Percentiles rank a stretch among this genome's conserved stretches.
Conservation (phyloP, 2,113 vertebrate genomes). For the Salvelinus sp. region DNA sequence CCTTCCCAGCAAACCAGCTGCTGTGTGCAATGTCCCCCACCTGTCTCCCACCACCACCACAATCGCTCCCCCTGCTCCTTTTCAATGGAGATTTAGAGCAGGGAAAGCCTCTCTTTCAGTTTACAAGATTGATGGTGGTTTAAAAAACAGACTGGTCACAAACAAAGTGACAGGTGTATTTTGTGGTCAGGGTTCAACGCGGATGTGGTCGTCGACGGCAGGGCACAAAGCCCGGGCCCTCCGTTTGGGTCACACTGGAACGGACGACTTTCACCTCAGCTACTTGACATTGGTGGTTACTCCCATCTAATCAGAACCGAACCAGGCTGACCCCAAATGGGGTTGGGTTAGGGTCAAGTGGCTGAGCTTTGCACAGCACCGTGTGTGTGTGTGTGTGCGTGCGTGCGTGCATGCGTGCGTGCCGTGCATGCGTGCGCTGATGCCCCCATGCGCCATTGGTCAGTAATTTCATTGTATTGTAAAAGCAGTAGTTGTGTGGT, state of each 20-base stretch:
- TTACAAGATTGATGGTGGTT: neutral
- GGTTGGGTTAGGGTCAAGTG: neutral
- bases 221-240: no score
- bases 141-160: neutral
- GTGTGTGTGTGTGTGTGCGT: no score
- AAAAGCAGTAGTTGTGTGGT: no score
- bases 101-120: neutral
- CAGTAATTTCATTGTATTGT: no score
- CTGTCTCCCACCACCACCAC: conserved; percentile 16
- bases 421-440: neutral
- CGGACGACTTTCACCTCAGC: no score
- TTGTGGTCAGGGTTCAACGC: neutral
- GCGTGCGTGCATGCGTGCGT: neutral
- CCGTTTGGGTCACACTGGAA: no score
- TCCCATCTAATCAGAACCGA: neutral
- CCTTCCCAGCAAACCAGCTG: conserved; percentile 52
- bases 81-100: neutral
- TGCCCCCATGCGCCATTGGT: neutral
- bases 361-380: neutral
- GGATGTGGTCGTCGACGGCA: neutral
- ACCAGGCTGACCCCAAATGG: neutral
- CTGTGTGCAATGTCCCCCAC: conserved; percentile 35
- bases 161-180: conserved; percentile 40
- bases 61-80: neutral
- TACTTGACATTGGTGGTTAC: neutral